Base-by-base conservation (phyloP, 2,113 vertebrate genomes). In the Peromyscus californicus region DNA sequence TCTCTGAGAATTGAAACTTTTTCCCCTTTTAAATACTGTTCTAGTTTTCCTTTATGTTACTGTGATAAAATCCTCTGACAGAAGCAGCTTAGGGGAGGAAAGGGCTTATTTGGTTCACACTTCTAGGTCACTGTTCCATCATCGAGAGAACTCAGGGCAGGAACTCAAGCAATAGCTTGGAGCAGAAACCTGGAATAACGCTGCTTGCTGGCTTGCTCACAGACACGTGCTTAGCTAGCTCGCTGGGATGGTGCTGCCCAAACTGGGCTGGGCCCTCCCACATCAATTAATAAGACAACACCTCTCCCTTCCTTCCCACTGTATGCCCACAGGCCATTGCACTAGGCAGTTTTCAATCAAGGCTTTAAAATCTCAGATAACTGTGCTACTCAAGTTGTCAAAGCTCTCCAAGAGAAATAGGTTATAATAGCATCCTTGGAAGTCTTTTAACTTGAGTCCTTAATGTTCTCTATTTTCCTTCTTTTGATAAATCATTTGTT, bases 401-500 rank as follows among this genome's bases (percentile, higher is more conserved):
- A 24, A n/a, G 51, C 31, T 80, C 19, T 80, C 19, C 24, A 57
- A 45, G 51, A 82, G 22, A 83, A 92, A 54, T 70, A 70, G n/a
- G 5, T 45, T 59, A 10, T 74, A 88, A n/a, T 79, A 84, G 59
- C 45, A 78, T 10, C 21, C 74, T 80, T 91, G 74, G 24, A 85
- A 94, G 80, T 67, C 4, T 91, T 91, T 95, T 72, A 93, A 31
- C 51, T 83, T 70, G 70, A 89, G 26, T 36, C 9, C 36, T 89
- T 88, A 31, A 11, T 89, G 78, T 69, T 78, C 93, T 48, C 22
- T 45, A 0, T 82, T 96, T 86, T 82, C 26, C 36, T 24, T 87
- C 24, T 15, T 92, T 88, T 96, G 86, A 84, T 92, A 83, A 85
- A 51, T 83, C 51, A 72, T 65, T 90, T 92, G 9, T 39, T 95